Evolutionary conservation across 1,140 invertebrate species (phyloP), one percentile per base, ranked within the genome.

Genomic region (Euborellia annulipes): DNA sequence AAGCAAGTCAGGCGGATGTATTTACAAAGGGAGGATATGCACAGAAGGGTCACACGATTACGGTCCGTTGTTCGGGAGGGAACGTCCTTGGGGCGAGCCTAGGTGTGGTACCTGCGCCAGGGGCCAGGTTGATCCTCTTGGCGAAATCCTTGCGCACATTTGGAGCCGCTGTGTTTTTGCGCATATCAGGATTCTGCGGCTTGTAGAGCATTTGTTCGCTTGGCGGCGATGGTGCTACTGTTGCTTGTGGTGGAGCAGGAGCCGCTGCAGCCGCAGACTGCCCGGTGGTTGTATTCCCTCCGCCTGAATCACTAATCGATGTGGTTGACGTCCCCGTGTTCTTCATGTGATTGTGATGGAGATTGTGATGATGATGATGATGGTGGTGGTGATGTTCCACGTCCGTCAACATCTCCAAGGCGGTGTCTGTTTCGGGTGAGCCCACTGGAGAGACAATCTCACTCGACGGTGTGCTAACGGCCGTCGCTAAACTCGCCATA

Each of bases 111-210:
- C 76, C 69, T 27, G 23, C 11, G 4, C 4, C 11, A 4, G 23
- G 4, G 23, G 23, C 4, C 23, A 27, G 23, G 23, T 27, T 50
- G 17, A 51, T 46, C 51, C 78, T 76, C 62, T 85, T 84, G 49
- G 71, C 79, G 62, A 83, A 82, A 54, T 84, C 81, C 65, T 85
- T 85, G 54, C 78, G 73, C 8, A 73, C 66, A 32, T 66, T 66
- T 14, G 70, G 71, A 32, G 79, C 78, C 43, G 79, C 79, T 13
- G 79, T 82, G 61, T 83, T 82, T 60, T 83, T 85, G 47, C 79
- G 70, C 55, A 82, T 77, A 58, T 85, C 82, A 22, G 72, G 68
- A 62, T 79, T 79, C 59, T 79, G 79, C 40, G 77, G 74, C 60
- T 82, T 82, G 62, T 76, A 76, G 43, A 80, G 66, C 58, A 78